Evolutionary conservation across 2,797 vertebrate species (phyloP).

Genomic region (Dendrocincla fuliginosa): DNA sequence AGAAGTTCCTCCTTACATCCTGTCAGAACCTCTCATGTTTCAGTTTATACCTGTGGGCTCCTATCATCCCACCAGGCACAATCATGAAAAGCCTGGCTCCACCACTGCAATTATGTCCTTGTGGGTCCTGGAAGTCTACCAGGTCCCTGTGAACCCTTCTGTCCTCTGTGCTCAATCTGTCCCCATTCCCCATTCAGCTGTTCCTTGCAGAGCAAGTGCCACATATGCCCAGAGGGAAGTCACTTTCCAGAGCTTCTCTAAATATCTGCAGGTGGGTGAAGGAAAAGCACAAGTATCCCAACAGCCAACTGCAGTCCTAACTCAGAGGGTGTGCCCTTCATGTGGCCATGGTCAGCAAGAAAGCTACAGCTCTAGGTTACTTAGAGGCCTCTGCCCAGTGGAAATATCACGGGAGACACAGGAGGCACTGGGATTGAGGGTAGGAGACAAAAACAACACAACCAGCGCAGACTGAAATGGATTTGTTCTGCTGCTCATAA

Average conservation of each 20-base stretch:
- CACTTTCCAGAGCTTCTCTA: not conserved
- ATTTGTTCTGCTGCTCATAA: not conserved
- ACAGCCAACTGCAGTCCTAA: not conserved
- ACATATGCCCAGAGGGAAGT: not conserved
- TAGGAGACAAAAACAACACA: not conserved
- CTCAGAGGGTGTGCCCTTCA: no score
- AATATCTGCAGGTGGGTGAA: not conserved
- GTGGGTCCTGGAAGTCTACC: not conserved
- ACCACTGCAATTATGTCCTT: not conserved
- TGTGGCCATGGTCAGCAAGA: not conserved
- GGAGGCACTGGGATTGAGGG: not conserved
- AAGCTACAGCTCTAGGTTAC: not conserved
- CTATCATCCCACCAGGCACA: not conserved
- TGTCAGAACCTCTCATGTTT: not conserved
- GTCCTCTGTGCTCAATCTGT: not conserved
- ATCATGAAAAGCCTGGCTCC: not conserved
- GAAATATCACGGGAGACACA: rapidly evolving
- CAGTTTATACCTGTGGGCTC: not conserved
- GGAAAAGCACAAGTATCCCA: not conserved
- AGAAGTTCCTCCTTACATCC: not conserved
- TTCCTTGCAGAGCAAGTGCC: not conserved
- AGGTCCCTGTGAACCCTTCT: not conserved
- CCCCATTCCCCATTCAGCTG: not conserved
- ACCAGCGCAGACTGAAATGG: not conserved
- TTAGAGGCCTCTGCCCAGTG: not conserved